Evolutionary conservation across 2,113 vertebrate genomes (phyloP).

Genomic region (Daboia siamensis): DNA sequence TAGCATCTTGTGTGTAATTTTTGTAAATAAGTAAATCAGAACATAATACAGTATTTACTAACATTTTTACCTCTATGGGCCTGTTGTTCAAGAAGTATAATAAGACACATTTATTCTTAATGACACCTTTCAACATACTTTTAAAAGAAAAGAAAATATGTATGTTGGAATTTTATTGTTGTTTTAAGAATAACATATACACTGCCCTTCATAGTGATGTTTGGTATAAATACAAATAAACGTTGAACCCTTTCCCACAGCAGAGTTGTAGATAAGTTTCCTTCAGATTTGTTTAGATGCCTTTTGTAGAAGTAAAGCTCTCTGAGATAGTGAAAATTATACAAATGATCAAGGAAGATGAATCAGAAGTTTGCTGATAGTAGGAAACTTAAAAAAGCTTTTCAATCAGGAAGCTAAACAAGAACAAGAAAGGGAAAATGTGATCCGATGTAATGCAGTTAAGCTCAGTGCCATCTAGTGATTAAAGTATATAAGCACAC

Average conservation of each 20-base stretch:
- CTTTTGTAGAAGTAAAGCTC: neutral
- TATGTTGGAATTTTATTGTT: neutral
- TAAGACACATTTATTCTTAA: neutral
- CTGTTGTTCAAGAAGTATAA: neutral
- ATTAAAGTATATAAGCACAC: neutral
- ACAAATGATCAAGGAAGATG: neutral
- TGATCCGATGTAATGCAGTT: neutral
- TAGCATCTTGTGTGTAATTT: neutral
- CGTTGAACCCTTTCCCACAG: neutral
- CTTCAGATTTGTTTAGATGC: neutral
- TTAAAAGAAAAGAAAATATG: neutral
- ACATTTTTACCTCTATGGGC: neutral
- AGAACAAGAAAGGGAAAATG: neutral
- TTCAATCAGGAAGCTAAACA: neutral
- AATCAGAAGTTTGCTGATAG: neutral
- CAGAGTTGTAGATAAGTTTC: neutral
- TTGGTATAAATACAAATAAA: neutral
- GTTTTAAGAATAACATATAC: neutral
- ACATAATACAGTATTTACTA: neutral
- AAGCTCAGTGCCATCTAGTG: neutral
- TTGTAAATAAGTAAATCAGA: neutral
- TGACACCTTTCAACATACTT: neutral
- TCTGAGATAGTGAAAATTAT: neutral
- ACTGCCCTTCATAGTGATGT: neutral
- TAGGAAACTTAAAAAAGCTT: neutral